These are phyloP conservation scores for Listronotus oregonensis DNA, from an alignment of 1,140 invertebrate species.

Conservation along the genomic window DNA sequence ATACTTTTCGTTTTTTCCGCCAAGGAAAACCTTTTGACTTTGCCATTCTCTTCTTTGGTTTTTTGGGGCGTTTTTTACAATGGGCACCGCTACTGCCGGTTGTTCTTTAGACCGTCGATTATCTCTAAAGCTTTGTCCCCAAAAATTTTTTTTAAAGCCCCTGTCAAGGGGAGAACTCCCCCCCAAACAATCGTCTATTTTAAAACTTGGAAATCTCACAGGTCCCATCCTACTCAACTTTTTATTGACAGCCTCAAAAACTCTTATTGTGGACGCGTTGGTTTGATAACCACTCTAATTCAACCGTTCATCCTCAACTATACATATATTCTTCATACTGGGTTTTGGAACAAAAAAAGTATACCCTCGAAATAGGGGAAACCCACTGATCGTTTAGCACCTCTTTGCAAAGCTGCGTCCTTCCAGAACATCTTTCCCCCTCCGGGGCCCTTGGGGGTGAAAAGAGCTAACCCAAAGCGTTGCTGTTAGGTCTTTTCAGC, in stretches of 20 bases:
- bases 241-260: constrained; percentile 89
- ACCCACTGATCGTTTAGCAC: constrained; percentile 98
- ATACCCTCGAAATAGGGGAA: constrained; percentile 95
- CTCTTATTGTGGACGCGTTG: constrained; percentile 91
- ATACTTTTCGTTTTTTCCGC: constrained; percentile 98
- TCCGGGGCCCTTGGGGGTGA: constrained; percentile 51
- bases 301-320: constrained; percentile 86
- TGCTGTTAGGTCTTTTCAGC: constrained; percentile 95
- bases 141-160: constrained; percentile 87
- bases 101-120: constrained; percentile 95
- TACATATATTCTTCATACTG: constrained; percentile 98
- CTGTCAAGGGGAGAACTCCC: constrained; percentile 90
- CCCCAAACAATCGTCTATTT: constrained; percentile 88
- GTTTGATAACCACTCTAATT: constrained; percentile 97
- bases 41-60: constrained; percentile 99
- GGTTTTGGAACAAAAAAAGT: constrained; percentile 97
- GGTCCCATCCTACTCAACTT: constrained; percentile 87
- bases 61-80: constrained; percentile 89
- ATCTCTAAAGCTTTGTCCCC: constrained; percentile 96
- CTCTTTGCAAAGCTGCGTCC: constrained; percentile 87
- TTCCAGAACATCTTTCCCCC: constrained; percentile 80
- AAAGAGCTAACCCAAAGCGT: constrained; percentile 94
- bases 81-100: constrained; percentile 91
- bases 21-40: constrained; percentile 95
- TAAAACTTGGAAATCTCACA: constrained; percentile 84